A percentile compares a stretch with the other conserved stretches of the same genome.
phyloP scores from a whole-genome alignment of 2,888 invertebrate genomes.

The Chironomus tentans region DNA sequence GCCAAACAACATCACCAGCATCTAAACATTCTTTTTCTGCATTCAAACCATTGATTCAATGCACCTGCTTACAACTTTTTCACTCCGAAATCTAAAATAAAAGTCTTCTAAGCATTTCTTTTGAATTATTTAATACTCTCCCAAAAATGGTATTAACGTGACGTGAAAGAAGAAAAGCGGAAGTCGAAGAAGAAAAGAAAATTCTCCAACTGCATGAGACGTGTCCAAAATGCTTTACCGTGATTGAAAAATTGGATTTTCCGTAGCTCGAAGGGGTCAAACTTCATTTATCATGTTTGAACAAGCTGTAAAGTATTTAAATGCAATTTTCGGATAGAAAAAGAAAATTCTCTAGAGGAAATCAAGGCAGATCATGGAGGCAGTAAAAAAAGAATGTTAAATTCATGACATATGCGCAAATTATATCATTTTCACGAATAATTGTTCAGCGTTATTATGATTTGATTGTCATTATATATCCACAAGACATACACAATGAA shows the following conservation, averaged over 20 bases:
- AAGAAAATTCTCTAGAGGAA: background rate
- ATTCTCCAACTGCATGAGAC: background rate
- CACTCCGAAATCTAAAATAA: background rate
- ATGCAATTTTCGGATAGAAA: background rate
- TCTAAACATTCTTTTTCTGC: background rate
- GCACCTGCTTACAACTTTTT: conserved; percentile 19
- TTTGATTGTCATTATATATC: conserved; percentile 18
- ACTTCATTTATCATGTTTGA: conserved; percentile 12
- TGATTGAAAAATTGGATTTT: conserved; percentile 24
- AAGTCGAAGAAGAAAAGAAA: background rate
- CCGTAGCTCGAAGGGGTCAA: background rate
- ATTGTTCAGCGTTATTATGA: conserved; percentile 16
- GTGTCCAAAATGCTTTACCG: conserved; percentile 6
- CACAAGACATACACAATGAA: background rate
- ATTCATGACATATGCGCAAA: conserved; percentile 23
- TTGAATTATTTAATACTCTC: conserved; percentile 23
- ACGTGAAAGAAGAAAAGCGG: background rate
- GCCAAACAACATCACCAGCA: no score
- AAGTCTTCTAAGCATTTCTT: conserved; percentile 14
- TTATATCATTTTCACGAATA: conserved; percentile 22
- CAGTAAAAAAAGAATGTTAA: no score
- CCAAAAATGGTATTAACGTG: conserved; percentile 11
- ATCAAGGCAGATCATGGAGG: background rate
- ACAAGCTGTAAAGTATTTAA: conserved; percentile 4
- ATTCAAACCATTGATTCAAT: background rate